These are phyloP conservation scores for Gallinago stenura DNA, from an alignment of 2,797 vertebrate genomes.

Conservation along the genomic window DNA sequence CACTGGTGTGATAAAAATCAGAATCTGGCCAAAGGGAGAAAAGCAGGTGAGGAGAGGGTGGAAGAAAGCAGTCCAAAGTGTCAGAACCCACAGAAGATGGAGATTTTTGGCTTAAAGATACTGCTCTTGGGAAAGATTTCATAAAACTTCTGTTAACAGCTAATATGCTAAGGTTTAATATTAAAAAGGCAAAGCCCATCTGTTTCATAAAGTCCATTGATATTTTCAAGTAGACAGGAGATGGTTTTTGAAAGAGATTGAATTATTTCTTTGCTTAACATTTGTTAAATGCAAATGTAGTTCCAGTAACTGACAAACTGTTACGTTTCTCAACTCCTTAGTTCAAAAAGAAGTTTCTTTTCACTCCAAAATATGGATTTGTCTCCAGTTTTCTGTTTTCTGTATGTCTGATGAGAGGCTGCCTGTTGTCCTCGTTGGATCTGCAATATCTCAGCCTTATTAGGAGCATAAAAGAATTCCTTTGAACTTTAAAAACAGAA, in stretches of 20 bases:
- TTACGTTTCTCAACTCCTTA: neutral
- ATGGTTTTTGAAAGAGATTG: neutral
- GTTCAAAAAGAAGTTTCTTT: neutral
- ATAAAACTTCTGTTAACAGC: neutral
- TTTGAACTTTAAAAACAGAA: neutral
- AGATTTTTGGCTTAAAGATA: neutral
- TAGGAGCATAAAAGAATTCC: neutral
- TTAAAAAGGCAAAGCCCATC: neutral
- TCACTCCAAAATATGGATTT: neutral
- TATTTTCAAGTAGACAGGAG: neutral
- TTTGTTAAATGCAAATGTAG: neutral
- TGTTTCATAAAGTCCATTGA: neutral
- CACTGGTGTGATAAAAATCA: neutral
- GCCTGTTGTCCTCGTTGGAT: neutral
- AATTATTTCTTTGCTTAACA: neutral
- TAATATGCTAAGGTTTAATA: neutral
- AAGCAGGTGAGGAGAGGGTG: neutral
- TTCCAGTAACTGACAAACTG: neutral
- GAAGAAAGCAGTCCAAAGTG: neutral
- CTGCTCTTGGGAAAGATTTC: conserved; percentile 14
- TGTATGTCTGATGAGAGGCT: neutral
- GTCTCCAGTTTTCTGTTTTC: neutral
- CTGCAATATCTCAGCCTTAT: neutral
- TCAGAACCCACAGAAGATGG: neutral
- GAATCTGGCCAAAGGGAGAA: neutral